A percentile compares a stretch with the other conserved stretches of the same genome.
Evolutionary conservation across 2,797 vertebrate genomes (phyloP).

Genomic region (Rhadinocentrus ornatus): DNA sequence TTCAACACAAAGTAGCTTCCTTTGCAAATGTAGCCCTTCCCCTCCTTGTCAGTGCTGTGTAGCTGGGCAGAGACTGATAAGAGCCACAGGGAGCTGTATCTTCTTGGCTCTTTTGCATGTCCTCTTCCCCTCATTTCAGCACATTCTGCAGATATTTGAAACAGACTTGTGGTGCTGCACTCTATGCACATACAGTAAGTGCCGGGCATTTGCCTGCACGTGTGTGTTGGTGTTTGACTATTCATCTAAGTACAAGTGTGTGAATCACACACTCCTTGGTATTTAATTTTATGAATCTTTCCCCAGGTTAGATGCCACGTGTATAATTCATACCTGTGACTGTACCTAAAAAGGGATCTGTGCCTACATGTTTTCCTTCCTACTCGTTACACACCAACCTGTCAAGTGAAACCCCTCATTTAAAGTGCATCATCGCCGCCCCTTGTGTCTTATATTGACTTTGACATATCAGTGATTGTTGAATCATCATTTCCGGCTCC

Average conservation of each 20-base stretch:
- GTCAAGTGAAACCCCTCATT: constrained; percentile 54
- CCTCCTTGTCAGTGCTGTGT: constrained; percentile 30
- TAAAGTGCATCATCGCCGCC: constrained; percentile 3
- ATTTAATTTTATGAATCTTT: constrained; percentile 45
- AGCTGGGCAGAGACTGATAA: constrained; percentile 49
- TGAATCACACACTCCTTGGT: constrained; percentile 56
- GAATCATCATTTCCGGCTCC: constrained; percentile 53
- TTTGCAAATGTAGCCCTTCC: constrained; percentile 22
- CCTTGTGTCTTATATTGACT: constrained; percentile 14
- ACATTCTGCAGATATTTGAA: constrained; percentile 43
- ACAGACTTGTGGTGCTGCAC: constrained; percentile 26
- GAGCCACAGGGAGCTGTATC: constrained; percentile 39
- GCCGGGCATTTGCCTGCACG: not conserved
- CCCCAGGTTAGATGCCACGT: constrained; percentile 31
- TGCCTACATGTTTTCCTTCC: constrained; percentile 59
- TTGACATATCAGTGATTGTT: constrained; percentile 49
- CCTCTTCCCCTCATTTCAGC: constrained; percentile 27
- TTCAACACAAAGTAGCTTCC: constrained; percentile 13
- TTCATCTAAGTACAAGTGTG: constrained; percentile 13
- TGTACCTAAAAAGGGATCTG: constrained; percentile 38
- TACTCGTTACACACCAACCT: constrained; percentile 41
- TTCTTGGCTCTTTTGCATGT: constrained; percentile 23
- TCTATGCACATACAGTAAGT: constrained; percentile 9
- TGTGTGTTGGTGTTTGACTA: constrained; percentile 14
- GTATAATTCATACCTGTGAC: constrained; percentile 67